Percentiles rank a stretch among this genome's conserved stretches.
phyloP scores from a whole-genome alignment of 1,140 invertebrate genomes.

The Ips typographus region DNA sequence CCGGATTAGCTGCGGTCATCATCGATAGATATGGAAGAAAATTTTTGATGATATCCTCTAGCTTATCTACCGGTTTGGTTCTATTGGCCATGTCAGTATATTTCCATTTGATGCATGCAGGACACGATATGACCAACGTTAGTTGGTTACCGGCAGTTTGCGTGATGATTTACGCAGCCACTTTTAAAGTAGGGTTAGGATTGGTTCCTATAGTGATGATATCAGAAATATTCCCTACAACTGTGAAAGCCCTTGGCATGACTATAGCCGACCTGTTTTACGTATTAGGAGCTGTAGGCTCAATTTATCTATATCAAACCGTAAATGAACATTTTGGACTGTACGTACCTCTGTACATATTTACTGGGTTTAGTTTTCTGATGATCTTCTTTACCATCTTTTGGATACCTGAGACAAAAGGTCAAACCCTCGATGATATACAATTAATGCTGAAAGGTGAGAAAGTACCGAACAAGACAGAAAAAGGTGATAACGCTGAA shows the following conservation, averaged over 20 bases:
- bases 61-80: slow-evolving; percentile 23
- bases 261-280: slow-evolving; percentile 28
- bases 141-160: slow-evolving; percentile 38
- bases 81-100: slow-evolving; percentile 35
- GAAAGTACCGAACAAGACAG: slow-evolving; percentile 73
- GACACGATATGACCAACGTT: slow-evolving; percentile 12
- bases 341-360: slow-evolving; percentile 66
- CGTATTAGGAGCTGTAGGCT: slow-evolving; percentile 46
- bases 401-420: slow-evolving; percentile 75
- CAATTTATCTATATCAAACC: slow-evolving; percentile 64
- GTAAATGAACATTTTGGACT: slow-evolving; percentile 48
- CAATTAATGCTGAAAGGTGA: slow-evolving; percentile 50
- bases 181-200: slow-evolving; percentile 40
- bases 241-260: slow-evolving; percentile 55
- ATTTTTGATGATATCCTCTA: slow-evolving; percentile 48
- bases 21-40: slow-evolving; percentile 54
- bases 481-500: slow-evolving; percentile 50
- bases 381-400: slow-evolving; percentile 62
- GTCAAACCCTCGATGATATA: slow-evolving; percentile 72
- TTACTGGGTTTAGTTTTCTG: slow-evolving; percentile 60
- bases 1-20: slow-evolving; percentile 43
- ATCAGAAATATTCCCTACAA: slow-evolving; percentile 64
- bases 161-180: slow-evolving; percentile 37
- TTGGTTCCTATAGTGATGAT: slow-evolving; percentile 71
- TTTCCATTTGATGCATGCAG: slow-evolving; percentile 35